A percentile compares a stretch with the other conserved stretches of the same genome.
phyloP scores from a whole-genome alignment of 2,888 invertebrate genomes.

The Chloromyia formosa region DNA sequence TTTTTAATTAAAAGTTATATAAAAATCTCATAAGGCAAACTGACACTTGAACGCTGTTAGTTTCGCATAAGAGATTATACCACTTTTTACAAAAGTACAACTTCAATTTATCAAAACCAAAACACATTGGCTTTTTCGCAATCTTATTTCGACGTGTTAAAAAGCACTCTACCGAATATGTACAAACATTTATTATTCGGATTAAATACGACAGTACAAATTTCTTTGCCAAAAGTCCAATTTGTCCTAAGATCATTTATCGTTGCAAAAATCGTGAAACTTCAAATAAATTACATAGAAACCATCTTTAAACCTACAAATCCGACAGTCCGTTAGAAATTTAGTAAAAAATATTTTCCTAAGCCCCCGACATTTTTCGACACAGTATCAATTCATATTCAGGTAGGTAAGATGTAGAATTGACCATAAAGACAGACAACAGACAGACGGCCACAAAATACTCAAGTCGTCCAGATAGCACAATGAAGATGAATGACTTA shows the following conservation, averaged over 20 bases:
- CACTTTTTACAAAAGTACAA: no score
- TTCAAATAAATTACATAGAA: background rate
- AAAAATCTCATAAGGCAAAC: no score
- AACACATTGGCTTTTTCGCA: no score
- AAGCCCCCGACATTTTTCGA: background rate
- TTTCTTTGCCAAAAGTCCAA: background rate
- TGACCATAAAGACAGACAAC: background rate
- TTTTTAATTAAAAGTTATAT: no score
- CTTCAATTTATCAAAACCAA: no score
- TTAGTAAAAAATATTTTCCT: background rate
- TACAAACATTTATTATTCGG: no score
- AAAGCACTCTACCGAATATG: no score
- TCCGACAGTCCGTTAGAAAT: background rate
- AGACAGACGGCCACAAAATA: background rate
- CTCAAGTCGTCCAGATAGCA: conserved; percentile 7
- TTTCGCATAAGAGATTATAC: no score
- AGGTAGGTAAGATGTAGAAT: conserved; percentile 6
- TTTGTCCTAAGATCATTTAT: conserved; percentile 1
- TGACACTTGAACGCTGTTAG: no score
- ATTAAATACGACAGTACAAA: no score
- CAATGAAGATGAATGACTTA: conserved; percentile 33
- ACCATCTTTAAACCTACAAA: background rate
- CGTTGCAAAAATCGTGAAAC: background rate
- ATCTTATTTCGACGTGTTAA: no score
- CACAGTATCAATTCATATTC: conserved; percentile 20